Evolutionary conservation across 2,797 vertebrate species (phyloP), one percentile per base, ranked within the genome.

Genomic region (Gallinago solitaria): DNA sequence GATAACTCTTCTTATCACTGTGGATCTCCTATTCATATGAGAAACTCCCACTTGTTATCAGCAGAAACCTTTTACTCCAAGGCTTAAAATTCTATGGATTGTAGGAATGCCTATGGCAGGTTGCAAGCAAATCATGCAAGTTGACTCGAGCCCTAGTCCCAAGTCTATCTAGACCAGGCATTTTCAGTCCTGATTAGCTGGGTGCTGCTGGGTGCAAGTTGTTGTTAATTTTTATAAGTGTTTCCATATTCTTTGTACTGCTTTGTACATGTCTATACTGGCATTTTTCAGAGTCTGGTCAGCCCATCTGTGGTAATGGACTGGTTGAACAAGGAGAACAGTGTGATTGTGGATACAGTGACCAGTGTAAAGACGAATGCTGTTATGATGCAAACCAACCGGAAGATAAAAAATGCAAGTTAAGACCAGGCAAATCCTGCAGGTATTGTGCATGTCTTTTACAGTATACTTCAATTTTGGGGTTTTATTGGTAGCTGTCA

Each of bases 291-390:
- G 99, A 99, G 95, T 99, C 99, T 82, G 99, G 99, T 69, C 99
- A 99, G 93, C 99, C 99, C 56, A 99, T 99, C 95, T 99, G 99
- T 97, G 99, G 99, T 51, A 99, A 99, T 70, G 99, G 99, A 47
- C 97, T 99, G 73, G 99, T 99, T 79, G 99, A 99, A 96, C 87
- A 91, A 51, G 99, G 98, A 80, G 99, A 99, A 65, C 35, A 99
- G 78, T 99, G 99, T 92, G 99, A 99, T 87, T 99, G 99, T 61
- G 99, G 99, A 71, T 99, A 99, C 96, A 99, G 97, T 30, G 99
- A 99, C 95, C 99, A 99, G 89, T 99, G 99, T 95, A 99, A 98
- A 90, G 99, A 99, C 67, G 16, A 90, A 1, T 99, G 99, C 96
- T 99, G 99, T 96, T 98, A 97, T 0, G 97, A 98, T 19, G 99